Base-by-base conservation (phyloP, 2,888 invertebrate species). In the Xestia xanthographa region DNA sequence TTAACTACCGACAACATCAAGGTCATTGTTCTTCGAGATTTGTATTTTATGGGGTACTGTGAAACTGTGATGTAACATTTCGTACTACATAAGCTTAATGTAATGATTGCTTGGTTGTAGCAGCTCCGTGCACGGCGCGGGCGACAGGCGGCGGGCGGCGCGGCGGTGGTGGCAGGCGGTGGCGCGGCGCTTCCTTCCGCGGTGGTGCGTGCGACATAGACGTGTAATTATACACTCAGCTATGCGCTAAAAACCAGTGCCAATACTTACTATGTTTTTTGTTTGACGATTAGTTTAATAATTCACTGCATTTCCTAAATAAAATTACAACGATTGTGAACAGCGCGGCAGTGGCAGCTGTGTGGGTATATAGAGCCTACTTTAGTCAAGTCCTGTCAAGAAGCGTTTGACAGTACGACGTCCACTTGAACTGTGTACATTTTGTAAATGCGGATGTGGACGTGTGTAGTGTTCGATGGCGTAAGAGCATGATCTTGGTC, bases 131-230 rank as follows among this genome's bases (percentile, higher is more conserved):
- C 20, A 63, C 12, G 65, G 66, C 20, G 75, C 70, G 68, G 72
- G 80, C 50, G 63, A 38, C 45, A 8, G 66, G 66, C 20, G 75
- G 34, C 70, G 68, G 72, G 80, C 50, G 63, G 17, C 41, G 81
- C 20, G 20, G 48, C 41, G 67, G 1, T 11, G 17, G 17, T 17
- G 38, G 65, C 34, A 34, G 34, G 34, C 3, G 34, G 34, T 3
- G 34, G 34, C 14, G 43, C 26, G 56, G 66, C 67, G 56, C 79
- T 87, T 87, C 87, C 87, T 87, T 87, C 87, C 87, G 87, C 80
- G 83, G 84, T 79, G n/a, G 67, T 77, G 87, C 87, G 87, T 86
- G 86, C 75, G 73, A 73, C 75, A 69, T 14, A 41, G 41, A 38
- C 66, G 17, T 63, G 69, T 70, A 82, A 85, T 85, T 82, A 82